A percentile compares a stretch with the other conserved stretches of the same genome.
Evolutionary conservation across 2,113 vertebrate species (phyloP).

Genomic region (Macquaria australasica): DNA sequence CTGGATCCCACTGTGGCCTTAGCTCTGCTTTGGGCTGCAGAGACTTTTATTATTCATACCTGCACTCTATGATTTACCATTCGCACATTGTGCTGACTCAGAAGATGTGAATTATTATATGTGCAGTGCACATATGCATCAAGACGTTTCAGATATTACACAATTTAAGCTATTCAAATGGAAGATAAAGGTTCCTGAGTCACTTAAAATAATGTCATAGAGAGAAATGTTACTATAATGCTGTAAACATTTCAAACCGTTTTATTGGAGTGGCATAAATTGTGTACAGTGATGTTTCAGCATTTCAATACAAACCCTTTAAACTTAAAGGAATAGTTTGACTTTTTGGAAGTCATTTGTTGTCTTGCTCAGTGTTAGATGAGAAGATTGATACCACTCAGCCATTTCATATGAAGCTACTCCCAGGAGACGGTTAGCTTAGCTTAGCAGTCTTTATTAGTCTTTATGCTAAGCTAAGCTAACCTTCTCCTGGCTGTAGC

Average conservation of each 20-base stretch:
- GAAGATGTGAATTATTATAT: neutral
- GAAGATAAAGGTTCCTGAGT: neutral
- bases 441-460: no score
- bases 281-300: neutral
- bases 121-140: neutral
- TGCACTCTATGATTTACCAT: slow-evolving; percentile 15
- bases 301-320: neutral
- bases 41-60: slow-evolving; percentile 8
- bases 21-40: slow-evolving; percentile 8
- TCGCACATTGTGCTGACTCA: neutral
- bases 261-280: neutral
- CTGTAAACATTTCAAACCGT: neutral
- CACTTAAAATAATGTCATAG: neutral
- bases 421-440: no score
- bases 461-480: neutral
- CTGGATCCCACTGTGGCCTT: slow-evolving; percentile 44
- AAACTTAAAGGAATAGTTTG: neutral
- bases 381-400: no score
- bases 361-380: neutral
- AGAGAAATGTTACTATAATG: neutral
- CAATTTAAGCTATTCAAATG: neutral
- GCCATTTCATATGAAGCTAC: no score
- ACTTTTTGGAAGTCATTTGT: neutral
- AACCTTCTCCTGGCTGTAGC: neutral
- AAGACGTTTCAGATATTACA: neutral